Conservation (phyloP, 2,888 invertebrate genomes). For the Cryptus viduatorius region DNA sequence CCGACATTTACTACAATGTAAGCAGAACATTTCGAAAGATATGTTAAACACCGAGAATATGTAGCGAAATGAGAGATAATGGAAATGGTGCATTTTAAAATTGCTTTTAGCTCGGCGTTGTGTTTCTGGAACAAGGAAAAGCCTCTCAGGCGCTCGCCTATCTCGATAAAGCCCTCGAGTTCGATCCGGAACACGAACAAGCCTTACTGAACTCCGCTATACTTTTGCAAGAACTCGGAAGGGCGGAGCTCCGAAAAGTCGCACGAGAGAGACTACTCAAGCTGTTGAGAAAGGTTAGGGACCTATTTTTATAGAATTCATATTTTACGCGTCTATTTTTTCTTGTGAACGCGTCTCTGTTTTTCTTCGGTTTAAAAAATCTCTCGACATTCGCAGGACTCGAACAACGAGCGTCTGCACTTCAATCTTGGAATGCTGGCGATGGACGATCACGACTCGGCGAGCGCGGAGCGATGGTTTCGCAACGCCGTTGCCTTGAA, state of each 20-base stretch:
- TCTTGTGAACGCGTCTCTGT: too few species aligned
- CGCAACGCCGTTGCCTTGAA: constrained; percentile 94
- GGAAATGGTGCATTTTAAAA: background rate
- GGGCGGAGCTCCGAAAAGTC: constrained; percentile 91
- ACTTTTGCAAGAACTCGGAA: constrained; percentile 95
- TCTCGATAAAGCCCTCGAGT: constrained; percentile 95
- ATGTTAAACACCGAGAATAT: background rate
- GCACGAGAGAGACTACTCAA: constrained; percentile 93
- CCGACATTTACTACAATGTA: constrained; percentile 97
- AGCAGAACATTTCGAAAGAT: constrained; percentile 84
- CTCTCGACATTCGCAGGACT: constrained; percentile 84
- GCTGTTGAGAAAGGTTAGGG: constrained; percentile 90
- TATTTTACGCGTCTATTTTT: too few species aligned
- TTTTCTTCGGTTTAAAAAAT: too few species aligned
- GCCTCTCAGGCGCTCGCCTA: constrained; percentile 96
- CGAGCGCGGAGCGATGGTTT: constrained; percentile 96
- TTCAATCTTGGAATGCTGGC: constrained; percentile 98
- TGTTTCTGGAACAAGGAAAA: constrained; percentile 96
- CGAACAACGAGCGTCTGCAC: constrained; percentile 95
- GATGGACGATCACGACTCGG: constrained; percentile 96
- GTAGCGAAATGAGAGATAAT: constrained; percentile 9
- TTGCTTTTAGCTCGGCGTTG: constrained; percentile 94
- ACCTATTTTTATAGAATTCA: background rate
- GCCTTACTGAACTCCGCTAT: constrained; percentile 98
- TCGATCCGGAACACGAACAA: constrained; percentile 97